Evolutionary conservation across 1,140 invertebrate genomes (phyloP).

Genomic region (Neelides sp.): DNA sequence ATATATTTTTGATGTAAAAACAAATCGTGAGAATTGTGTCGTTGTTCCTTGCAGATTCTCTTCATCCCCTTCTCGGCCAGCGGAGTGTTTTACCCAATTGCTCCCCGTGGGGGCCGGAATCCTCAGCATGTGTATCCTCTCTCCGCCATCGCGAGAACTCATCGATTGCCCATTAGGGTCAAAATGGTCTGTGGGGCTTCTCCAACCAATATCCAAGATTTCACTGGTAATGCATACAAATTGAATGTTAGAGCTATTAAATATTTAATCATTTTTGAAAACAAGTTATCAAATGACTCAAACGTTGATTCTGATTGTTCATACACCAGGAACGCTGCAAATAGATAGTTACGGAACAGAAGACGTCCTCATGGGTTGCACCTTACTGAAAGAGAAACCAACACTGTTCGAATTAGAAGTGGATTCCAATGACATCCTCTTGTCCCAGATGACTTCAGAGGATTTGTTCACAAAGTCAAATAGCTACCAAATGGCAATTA

Average conservation of each 20-base stretch:
- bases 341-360: slow-evolving; percentile 35
- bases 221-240: slow-evolving; percentile 33
- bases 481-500: slow-evolving; percentile 28
- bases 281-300: not conserved
- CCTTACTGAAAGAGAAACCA: slow-evolving; percentile 35
- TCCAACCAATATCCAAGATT: slow-evolving; percentile 33
- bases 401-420: slow-evolving; percentile 36
- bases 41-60: slow-evolving; percentile 32
- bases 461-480: slow-evolving; percentile 30
- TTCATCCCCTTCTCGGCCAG: slow-evolving; percentile 35
- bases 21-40: too few relatives aligned
- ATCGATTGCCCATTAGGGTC: slow-evolving; percentile 33
- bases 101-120: slow-evolving; percentile 32
- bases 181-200: slow-evolving; percentile 35
- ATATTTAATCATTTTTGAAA: slow-evolving; percentile 1
- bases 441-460: slow-evolving; percentile 31
- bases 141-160: slow-evolving; percentile 33
- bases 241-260: not conserved
- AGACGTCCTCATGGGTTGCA: slow-evolving; percentile 36
- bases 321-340: slow-evolving; percentile 33
- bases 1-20: too few relatives aligned
- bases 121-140: slow-evolving; percentile 35
- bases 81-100: slow-evolving; percentile 36
- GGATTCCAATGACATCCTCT: slow-evolving; percentile 34
- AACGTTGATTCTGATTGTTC: slow-evolving; percentile 3